These are phyloP conservation scores for Cataglyphis albicans DNA, from an alignment of 2,888 invertebrate genomes.

Conservation along the genomic window DNA sequence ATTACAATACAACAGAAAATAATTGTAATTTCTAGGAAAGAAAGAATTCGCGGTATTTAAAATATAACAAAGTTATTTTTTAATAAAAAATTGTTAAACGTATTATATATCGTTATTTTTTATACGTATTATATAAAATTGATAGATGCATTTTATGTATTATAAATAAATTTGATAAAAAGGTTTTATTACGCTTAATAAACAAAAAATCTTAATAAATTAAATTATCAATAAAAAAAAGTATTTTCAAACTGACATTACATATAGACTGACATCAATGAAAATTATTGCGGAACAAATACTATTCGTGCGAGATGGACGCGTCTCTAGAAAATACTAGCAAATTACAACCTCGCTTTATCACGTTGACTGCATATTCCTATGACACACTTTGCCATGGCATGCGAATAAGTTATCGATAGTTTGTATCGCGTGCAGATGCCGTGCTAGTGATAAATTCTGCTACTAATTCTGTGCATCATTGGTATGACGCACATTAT, in stretches of 20 bases:
- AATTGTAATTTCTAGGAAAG: background rate
- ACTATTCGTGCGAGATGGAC: background rate
- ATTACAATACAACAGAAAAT: background rate
- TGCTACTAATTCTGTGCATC: conserved; percentile 46
- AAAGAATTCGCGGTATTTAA: background rate
- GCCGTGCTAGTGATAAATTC: conserved; percentile 50
- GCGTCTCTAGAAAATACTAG: conserved; percentile 22
- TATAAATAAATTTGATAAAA: background rate
- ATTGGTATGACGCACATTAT: conserved; percentile 18
- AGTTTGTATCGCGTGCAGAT: conserved; percentile 55
- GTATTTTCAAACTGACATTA: background rate
- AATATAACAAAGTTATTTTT: background rate
- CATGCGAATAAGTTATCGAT: conserved; percentile 49
- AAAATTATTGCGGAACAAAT: conserved; percentile 4
- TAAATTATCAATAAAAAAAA: background rate
- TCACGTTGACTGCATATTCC: conserved; percentile 46
- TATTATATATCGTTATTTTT: too few relatives aligned
- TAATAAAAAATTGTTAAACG: too few relatives aligned
- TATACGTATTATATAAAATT: background rate
- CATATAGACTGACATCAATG: background rate
- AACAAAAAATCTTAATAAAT: background rate
- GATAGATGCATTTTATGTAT: background rate
- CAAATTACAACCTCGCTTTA: conserved; percentile 37
- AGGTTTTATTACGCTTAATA: background rate
- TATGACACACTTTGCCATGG: conserved; percentile 44